phyloP scores from a whole-genome alignment of 1,140 invertebrate genomes.

The Drosophila albomicans region DNA sequence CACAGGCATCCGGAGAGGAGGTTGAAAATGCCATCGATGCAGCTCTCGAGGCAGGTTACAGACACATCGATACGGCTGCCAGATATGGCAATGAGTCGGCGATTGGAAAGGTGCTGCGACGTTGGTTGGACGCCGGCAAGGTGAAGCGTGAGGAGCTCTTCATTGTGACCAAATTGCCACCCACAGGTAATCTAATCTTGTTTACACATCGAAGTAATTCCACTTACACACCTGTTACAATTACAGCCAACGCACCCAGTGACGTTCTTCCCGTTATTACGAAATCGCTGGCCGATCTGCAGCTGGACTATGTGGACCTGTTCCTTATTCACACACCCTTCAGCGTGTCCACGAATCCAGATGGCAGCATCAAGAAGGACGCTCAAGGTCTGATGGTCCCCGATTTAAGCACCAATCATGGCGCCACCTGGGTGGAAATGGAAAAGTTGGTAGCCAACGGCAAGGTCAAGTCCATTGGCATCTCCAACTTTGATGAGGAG shows the following conservation, averaged over 20 bases:
- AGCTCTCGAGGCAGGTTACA: slow-evolving; percentile 86
- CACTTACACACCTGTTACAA: slow-evolving; percentile 75
- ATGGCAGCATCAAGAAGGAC: slow-evolving; percentile 81
- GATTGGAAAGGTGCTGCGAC: slow-evolving; percentile 91
- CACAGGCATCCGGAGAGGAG: slow-evolving; percentile 88
- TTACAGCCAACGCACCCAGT: slow-evolving; percentile 88
- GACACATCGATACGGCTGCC: slow-evolving; percentile 93
- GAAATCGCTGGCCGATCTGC: slow-evolving; percentile 90
- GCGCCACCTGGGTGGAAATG: slow-evolving; percentile 92
- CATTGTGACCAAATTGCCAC: slow-evolving; percentile 91
- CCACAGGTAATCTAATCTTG: slow-evolving; percentile 22
- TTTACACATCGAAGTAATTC: not conserved
- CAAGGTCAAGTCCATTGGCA: slow-evolving; percentile 89
- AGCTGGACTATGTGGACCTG: slow-evolving; percentile 93
- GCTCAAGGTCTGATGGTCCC: slow-evolving; percentile 88
- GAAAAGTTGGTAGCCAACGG: slow-evolving; percentile 89
- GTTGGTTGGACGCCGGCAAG: slow-evolving; percentile 90
- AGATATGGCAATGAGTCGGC: slow-evolving; percentile 93
- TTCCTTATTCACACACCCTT: slow-evolving; percentile 94
- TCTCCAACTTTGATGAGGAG: slow-evolving; percentile 92
- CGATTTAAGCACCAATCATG: slow-evolving; percentile 89
- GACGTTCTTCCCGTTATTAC: slow-evolving; percentile 90
- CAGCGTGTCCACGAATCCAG: slow-evolving; percentile 85
- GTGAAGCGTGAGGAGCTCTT: slow-evolving; percentile 92
- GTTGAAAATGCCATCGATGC: slow-evolving; percentile 89